Base-by-base conservation (phyloP, 2,113 vertebrate species). In the Crotalus tigris region DNA sequence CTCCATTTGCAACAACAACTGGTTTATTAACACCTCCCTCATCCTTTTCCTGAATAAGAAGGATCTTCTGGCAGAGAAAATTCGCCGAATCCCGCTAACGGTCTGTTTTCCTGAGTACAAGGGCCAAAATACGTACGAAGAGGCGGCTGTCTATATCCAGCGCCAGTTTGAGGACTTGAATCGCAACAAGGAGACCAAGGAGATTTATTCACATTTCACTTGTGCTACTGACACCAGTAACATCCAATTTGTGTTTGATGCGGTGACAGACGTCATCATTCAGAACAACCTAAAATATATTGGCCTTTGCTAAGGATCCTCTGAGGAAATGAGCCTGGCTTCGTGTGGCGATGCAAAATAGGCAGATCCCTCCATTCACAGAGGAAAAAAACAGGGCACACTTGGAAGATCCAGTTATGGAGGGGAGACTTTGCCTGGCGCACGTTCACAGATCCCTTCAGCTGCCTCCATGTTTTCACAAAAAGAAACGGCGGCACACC, bases 1-100 rank as follows among this genome's bases (percentile, higher is more conserved):
- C 97, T 99, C 99, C 95, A 99, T 99, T 97, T 99, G 99, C 98
- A 99, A 99, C 99, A 99, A 99, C 98, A 99, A 99, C 97, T 99
- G 99, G 99, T 99, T 99, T 97, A 98, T 99, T 98, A 99, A 99
- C 98, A 99, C 99, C 33, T 99, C 99, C 1, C 99, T 99, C 96
- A 99, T 99, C 96, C 99, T 99, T 96, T 99, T 99, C 98, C 98
- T 99, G 97, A 99, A 99, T 98, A 99, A 99, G 98, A 99, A 99
- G 97, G 99, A 99, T 98, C 98, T 99, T 97, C 98, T 99, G 98
- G 99, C 99, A 0, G 99, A 99, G 98, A 99, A 99, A 98, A 99
- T 99, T 96, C 98, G 99, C 93, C 99, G 99, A 95, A 99, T 99
- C 93, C 99, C 99, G 4, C 97, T 99, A 95, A 99, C 98, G 85